Conservation (phyloP, 1,140 invertebrate species). For the Zaprionus taronus region DNA sequence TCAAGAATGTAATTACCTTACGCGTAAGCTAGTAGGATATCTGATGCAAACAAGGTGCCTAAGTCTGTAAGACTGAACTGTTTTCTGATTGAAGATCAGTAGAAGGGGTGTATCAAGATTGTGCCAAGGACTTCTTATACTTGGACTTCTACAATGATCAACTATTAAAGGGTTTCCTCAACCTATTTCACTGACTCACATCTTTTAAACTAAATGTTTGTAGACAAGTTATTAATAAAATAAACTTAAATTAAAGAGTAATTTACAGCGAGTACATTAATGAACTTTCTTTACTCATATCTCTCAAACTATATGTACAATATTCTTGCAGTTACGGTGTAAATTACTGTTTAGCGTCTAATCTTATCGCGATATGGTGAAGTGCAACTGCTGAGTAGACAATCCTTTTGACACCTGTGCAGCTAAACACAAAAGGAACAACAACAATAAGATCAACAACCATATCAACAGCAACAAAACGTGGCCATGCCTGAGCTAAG, state of each 20-base stretch:
- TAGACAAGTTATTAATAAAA: no score
- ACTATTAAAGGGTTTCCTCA: no score
- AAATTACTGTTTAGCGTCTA: constrained; percentile 18
- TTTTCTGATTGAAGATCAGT: neutral
- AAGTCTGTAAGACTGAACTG: neutral
- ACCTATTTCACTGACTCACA: no score
- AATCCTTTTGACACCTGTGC: constrained; percentile 16
- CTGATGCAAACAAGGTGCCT: neutral
- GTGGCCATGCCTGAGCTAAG: constrained; percentile 56
- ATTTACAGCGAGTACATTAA: neutral
- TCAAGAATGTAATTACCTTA: neutral
- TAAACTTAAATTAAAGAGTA: neutral
- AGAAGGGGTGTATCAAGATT: no score
- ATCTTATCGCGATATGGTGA: constrained; percentile 54
- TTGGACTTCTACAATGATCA: no score
- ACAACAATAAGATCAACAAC: neutral
- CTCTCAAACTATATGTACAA: neutral
- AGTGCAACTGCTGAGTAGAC: constrained; percentile 34
- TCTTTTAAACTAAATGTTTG: no score
- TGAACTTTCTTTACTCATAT: neutral
- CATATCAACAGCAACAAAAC: neutral
- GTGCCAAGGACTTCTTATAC: no score
- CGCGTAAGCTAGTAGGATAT: neutral
- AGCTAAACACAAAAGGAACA: neutral
- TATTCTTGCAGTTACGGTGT: constrained; percentile 12